A percentile compares a stretch with the other conserved stretches of the same genome.
Conservation (phyloP, 2,888 invertebrate species). For the Cryptocheilus praepositus region DNA sequence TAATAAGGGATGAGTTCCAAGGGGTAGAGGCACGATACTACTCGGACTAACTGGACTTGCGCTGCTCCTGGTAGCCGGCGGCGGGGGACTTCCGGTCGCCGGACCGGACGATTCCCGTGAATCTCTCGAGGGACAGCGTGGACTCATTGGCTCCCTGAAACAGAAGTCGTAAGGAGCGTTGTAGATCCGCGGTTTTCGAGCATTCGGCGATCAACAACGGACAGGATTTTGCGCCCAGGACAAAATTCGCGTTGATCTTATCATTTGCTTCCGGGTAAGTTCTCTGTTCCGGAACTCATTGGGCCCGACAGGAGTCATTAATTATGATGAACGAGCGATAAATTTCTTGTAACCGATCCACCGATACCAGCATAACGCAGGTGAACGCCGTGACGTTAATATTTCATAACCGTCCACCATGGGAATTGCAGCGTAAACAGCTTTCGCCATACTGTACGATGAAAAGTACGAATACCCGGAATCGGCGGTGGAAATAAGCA, state of each 20-base stretch:
- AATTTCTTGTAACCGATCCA: conserved; percentile 57
- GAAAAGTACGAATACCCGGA: conserved; percentile 36
- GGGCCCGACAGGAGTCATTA: conserved; percentile 33
- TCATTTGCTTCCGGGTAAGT: conserved; percentile 6
- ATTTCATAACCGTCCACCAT: conserved; percentile 52
- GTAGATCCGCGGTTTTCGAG: conserved; percentile 40
- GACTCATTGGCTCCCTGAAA: conserved; percentile 85
- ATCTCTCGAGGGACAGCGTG: conserved; percentile 88
- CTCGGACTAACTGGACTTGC: conserved; percentile 80
- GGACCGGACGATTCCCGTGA: conserved; percentile 82
- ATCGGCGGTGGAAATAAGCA: conserved; percentile 26
- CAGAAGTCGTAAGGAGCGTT: conserved; percentile 70
- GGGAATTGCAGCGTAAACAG: conserved; percentile 40
- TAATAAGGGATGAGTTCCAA: conserved; percentile 80
- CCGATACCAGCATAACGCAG: conserved; percentile 35
- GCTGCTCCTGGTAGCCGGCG: conserved; percentile 77
- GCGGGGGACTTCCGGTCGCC: conserved; percentile 84
- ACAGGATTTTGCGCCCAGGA: too few relatives aligned
- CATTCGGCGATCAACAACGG: not conserved
- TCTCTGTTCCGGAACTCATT: conserved; percentile 3
- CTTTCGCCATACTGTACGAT: conserved; percentile 31
- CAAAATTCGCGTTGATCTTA: conserved; percentile 5
- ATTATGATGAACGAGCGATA: conserved; percentile 48
- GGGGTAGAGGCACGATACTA: conserved; percentile 81
- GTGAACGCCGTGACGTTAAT: conserved; percentile 52